Evolutionary conservation across 2,888 invertebrate genomes (phyloP), one percentile per base, ranked within the genome.

Genomic region (Dicyrtoma fusca): DNA sequence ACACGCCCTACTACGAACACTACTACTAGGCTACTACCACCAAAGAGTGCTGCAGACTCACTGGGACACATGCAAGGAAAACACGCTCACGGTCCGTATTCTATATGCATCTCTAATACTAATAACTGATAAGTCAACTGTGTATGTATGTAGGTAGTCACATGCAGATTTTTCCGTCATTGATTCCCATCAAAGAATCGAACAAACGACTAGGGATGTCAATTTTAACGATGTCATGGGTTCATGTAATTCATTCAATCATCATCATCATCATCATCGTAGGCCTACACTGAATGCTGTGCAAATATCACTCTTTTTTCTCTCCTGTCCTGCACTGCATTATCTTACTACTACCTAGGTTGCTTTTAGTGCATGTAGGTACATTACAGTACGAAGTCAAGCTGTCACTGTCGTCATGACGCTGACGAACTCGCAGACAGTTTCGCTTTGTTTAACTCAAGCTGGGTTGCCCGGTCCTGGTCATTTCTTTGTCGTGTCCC

Each of bases 171-270:
- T 47, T 61, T 51, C 61, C 47, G 61, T 62, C 51, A 69, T 69
- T 69, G 69, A 69, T 69, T 69, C 61, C 61, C 51, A 69, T 69
- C 69, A 69, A 69, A 69, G 61, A 69, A 69, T 69, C 69, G 69
- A 69, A 69, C 69, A 61, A 69, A 69, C 69, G 57, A 55, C 51
- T 42, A 64, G 49, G 49, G 64, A 49, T 51, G 51, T 51, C 64
- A 69, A 59, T 59, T 69, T 59, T 47, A 47, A 57, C 42, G n/a
- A 45, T 47, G 69, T 69, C 69, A 69, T 25, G 59, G 44, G 44
- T 69, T 69, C 55, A 69, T 69, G 69, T 69, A 57, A 69, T 69
- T 49, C 69, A 59, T 59, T 69, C 61, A 69, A 69, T 59, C 69
- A 69, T 66, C 51, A 53, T 66, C 66, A 65, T 64, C 42, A 34